Evolutionary conservation across 1,140 invertebrate genomes (phyloP).

Genomic region (Vanessa atalanta): DNA sequence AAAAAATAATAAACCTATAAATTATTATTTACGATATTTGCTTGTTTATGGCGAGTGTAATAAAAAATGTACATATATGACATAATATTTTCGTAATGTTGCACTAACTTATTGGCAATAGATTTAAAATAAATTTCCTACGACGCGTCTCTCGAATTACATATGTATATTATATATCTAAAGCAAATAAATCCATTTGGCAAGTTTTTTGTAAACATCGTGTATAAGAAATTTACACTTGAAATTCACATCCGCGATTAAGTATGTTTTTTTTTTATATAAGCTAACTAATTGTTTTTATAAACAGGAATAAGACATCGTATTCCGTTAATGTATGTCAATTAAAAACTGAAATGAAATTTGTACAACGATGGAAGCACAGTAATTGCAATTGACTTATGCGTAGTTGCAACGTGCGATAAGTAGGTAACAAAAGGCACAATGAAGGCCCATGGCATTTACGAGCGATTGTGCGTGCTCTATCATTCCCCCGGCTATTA

Average conservation of each 20-base stretch:
- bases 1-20: no score
- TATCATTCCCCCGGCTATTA: conserved; percentile 57
- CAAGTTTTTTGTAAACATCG: neutral
- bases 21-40: no score
- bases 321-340: neutral
- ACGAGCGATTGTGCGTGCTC: conserved; percentile 58
- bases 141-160: neutral
- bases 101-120: neutral
- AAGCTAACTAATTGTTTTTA: neutral
- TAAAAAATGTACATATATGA: neutral
- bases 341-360: neutral
- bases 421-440: conserved; percentile 25
- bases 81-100: neutral
- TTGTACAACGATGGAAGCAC: neutral
- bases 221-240: conserved; percentile 7
- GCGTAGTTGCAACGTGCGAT: conserved; percentile 33
- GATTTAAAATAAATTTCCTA: neutral
- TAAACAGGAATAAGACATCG: neutral
- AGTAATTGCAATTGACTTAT: conserved; percentile 1
- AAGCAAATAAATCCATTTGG: neutral
- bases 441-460: conserved; percentile 38
- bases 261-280: neutral
- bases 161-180: neutral
- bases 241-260: neutral
- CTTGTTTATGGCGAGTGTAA: neutral